A percentile compares a stretch with the other conserved stretches of the same genome.
Evolutionary conservation across 2,888 invertebrate species (phyloP).

Genomic region (Erebia epiphron): DNA sequence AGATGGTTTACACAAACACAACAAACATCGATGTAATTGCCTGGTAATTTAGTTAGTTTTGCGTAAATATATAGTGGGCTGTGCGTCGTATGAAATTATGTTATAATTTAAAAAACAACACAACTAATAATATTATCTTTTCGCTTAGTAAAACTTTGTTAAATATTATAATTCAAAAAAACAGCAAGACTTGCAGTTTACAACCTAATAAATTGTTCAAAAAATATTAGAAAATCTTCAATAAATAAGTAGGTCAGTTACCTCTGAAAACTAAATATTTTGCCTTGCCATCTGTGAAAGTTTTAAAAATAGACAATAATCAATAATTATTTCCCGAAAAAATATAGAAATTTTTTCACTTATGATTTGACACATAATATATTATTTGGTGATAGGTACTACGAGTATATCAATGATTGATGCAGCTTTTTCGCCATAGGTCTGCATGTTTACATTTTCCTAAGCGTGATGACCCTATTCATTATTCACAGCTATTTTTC

Average conservation of each 20-base stretch:
- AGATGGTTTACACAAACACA: conserved; percentile 24
- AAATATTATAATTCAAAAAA: too few relatives aligned
- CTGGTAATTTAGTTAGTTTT: conserved; percentile 17
- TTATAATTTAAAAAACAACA: conserved; percentile 24
- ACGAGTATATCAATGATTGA: too few relatives aligned
- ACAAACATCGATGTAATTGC: conserved; percentile 22
- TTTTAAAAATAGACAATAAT: too few relatives aligned
- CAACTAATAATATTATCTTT: conserved; percentile 16
- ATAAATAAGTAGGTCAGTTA: too few relatives aligned
- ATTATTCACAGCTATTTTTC: conserved; percentile 18
- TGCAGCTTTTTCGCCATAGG: too few relatives aligned
- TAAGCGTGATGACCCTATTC: conserved; percentile 5
- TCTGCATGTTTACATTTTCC: not conserved
- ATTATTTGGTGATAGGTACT: too few relatives aligned
- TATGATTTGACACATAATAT: too few relatives aligned
- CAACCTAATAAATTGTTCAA: not conserved
- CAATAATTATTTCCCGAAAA: too few relatives aligned
- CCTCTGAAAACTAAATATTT: too few relatives aligned
- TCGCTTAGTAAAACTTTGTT: not conserved
- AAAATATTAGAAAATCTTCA: not conserved
- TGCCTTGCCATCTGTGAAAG: too few relatives aligned
- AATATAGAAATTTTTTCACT: too few relatives aligned
- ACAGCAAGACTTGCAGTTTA: not conserved
- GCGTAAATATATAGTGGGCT: conserved; percentile 25
- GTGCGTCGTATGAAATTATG: conserved; percentile 12